Evolutionary conservation across 2,797 vertebrate species (phyloP).

Genomic region (Pseudopleuronectes americanus): DNA sequence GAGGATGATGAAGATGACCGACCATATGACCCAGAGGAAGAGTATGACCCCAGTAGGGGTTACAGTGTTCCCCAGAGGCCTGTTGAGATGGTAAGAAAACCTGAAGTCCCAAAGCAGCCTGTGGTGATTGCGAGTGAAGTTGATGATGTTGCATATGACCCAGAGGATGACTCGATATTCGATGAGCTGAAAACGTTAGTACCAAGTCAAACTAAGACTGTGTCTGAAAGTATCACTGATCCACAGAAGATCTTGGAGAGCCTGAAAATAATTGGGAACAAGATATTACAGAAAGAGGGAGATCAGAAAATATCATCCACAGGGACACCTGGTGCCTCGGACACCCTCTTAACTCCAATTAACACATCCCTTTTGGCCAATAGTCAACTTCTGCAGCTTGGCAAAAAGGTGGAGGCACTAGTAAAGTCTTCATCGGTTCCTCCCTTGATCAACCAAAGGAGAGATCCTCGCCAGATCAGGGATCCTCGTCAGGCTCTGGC

Average conservation of each 20-base stretch:
- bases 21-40: slow-evolving; percentile 97
- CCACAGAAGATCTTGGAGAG: slow-evolving; percentile 91
- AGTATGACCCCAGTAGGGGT: slow-evolving; percentile 90
- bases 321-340: slow-evolving; percentile 81
- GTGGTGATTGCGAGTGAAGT: slow-evolving; percentile 68
- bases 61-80: slow-evolving; percentile 78
- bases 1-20: slow-evolving; percentile 94
- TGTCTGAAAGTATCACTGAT: slow-evolving; percentile 73
- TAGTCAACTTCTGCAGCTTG: slow-evolving; percentile 86
- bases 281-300: slow-evolving; percentile 88
- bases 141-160: slow-evolving; percentile 97
- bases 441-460: slow-evolving; percentile 84
- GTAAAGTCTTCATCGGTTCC: slow-evolving; percentile 74
- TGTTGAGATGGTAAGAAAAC: slow-evolving; percentile 69
- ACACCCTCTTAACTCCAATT: slow-evolving; percentile 87
- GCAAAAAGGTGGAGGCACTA: slow-evolving; percentile 86
- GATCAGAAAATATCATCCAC: slow-evolving; percentile 85
- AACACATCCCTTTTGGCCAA: slow-evolving; percentile 84
- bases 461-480: slow-evolving; percentile 90
- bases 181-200: slow-evolving; percentile 90
- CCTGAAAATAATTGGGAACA: slow-evolving; percentile 90
- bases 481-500: slow-evolving; percentile 88
- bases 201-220: slow-evolving; percentile 78
- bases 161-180: slow-evolving; percentile 96
- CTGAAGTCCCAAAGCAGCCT: slow-evolving; percentile 66